Evolutionary conservation across 2,797 vertebrate species (phyloP).

Genomic region (Nasua narica): DNA sequence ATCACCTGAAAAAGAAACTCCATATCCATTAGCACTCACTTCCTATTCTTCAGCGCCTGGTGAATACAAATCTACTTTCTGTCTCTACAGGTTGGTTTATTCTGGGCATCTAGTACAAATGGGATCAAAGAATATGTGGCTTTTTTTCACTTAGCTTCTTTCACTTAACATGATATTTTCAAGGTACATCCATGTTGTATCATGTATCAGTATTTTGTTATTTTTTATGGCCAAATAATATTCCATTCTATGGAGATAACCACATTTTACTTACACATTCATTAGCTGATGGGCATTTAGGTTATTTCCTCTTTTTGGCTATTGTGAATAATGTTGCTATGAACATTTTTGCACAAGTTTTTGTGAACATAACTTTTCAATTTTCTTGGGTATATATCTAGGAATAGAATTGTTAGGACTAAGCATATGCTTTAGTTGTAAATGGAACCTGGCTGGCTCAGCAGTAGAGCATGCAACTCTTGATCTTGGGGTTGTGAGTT

Average conservation of each 20-base stretch:
- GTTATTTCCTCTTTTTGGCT: not conserved
- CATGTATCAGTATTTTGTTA: not conserved
- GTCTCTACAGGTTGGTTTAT: not conserved
- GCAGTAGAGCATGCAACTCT: not conserved
- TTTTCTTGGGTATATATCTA: not conserved
- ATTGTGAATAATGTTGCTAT: not conserved
- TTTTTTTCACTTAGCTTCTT: not conserved
- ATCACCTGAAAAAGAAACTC: not conserved
- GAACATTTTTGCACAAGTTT: not conserved
- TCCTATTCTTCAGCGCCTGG: not conserved
- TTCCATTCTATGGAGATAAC: not conserved
- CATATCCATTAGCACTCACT: not conserved
- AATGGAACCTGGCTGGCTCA: not conserved
- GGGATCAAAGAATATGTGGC: not conserved
- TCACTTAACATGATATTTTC: constrained; percentile 3
- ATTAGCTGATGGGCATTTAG: not conserved
- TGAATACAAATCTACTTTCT: not conserved
- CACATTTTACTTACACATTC: not conserved
- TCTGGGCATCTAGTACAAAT: not conserved
- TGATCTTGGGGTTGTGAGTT: not conserved
- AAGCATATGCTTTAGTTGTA: not conserved
- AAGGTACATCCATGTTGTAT: not conserved
- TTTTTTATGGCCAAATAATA: not conserved
- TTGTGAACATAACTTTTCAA: not conserved
- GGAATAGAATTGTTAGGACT: not conserved